Evolutionary conservation across 2,888 invertebrate species (phyloP), one percentile per base, ranked within the genome.

Genomic region (Trichacis sp.): DNA sequence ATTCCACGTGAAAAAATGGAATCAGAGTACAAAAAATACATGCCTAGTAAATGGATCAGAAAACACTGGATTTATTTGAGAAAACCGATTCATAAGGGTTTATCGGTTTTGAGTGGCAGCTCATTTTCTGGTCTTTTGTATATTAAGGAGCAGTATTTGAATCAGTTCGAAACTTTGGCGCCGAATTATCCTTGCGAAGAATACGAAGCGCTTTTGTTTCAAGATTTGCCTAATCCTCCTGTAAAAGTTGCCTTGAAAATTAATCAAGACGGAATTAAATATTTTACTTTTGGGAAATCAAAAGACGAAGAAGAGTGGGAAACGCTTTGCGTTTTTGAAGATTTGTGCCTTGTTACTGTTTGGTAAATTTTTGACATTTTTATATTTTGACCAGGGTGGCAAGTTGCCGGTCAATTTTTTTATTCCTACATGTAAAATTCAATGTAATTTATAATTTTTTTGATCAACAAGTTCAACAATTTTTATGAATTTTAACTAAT

Each of bases 181-280:
- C 93, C 94, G 0, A 92, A 92, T 78, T 95, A 95, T 84, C 85
- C 94, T 42, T 88, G 89, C 8, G 95, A 95, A 84, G 90, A 91
- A 72, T 93, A 89, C 74, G 88, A 87, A 71, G 91, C 90, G 4
- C 85, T 90, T 24, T 87, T 91, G 56, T 91, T 91, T 83, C 88
- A 89, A 78, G 88, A 88, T 24, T 56, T 74, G 14, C 69, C 78
- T 12, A 75, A 77, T 70, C 70, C 97, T 93, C 83, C 97, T 93
- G 84, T 94, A 92, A 88, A 97, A 95, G 88, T 86, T 18, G 75
- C 81, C 48, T 75, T 88, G 9, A 78, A 81, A 63, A 81, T 88
- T 1, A 85, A 85, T 69, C 84, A 85, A 1, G 64, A 73, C 2
- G 79, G 79, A 55, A 73, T 84, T 5, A 78, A 75, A 58, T 83